Conservation (phyloP, 2,113 vertebrate species). For the Procavia capensis region DNA sequence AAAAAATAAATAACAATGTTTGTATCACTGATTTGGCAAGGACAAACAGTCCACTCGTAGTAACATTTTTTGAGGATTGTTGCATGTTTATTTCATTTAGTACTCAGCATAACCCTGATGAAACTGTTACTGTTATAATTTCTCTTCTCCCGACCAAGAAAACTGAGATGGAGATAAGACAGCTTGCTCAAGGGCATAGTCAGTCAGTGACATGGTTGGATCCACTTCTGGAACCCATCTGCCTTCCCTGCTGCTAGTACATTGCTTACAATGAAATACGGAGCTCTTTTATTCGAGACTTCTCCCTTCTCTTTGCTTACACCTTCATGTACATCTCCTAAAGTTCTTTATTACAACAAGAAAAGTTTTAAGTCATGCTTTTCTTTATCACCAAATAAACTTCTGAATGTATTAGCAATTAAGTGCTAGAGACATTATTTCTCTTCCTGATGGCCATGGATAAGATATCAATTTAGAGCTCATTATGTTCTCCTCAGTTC, state of each 20-base stretch:
- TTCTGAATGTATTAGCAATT: neutral
- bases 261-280: neutral
- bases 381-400: constrained; percentile 30
- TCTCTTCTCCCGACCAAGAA: neutral
- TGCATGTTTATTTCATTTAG: constrained; percentile 34
- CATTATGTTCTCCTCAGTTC: neutral
- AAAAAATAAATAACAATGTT: neutral
- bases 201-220: neutral
- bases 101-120: neutral
- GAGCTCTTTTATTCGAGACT: neutral
- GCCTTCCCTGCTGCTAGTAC: neutral
- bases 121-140: neutral
- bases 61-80: neutral
- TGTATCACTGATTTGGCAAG: neutral
- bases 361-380: neutral
- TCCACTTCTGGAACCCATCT: fast-evolving
- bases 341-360: neutral
- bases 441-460: neutral
- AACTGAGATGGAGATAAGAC: neutral
- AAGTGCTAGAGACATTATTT: neutral
- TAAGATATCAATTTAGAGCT: constrained; percentile 19
- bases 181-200: neutral
- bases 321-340: neutral
- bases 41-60: neutral
- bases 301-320: neutral